Percentiles rank a stretch among this genome's conserved stretches.
These are phyloP conservation scores for Onchidella celtica DNA, from an alignment of 2,888 invertebrate species.

Conservation along the genomic window DNA sequence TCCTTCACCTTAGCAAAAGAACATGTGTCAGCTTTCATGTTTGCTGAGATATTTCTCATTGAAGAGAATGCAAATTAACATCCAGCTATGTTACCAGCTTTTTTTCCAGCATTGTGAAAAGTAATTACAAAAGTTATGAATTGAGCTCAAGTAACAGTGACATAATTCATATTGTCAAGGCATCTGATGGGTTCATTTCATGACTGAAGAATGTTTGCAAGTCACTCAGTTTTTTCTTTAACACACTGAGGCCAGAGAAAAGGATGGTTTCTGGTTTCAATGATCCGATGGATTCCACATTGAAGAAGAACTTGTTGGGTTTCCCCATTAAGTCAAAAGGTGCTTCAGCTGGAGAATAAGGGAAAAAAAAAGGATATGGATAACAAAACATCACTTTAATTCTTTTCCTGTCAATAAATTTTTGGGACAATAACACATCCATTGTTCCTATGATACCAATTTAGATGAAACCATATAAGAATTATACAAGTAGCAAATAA, in stretches of 20 bases:
- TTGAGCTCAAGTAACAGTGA: not conserved
- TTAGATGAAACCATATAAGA: no score
- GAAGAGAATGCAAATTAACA: no score
- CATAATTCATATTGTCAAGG: conserved; percentile 57
- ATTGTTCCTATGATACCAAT: no score
- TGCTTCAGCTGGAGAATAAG: conserved; percentile 87
- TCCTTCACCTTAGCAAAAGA: no score
- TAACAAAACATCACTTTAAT: no score
- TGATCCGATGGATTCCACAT: conserved; percentile 97
- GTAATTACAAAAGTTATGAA: not conserved
- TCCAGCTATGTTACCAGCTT: no score
- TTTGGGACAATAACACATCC: no score
- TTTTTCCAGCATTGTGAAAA: not conserved
- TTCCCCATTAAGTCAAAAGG: conserved; percentile 96
- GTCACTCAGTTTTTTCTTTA: conserved; percentile 97
- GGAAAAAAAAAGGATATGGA: no score
- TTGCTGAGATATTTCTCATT: no score
- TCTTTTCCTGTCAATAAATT: no score
- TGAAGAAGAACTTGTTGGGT: conserved; percentile 97
- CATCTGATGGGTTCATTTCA: conserved; percentile 79
- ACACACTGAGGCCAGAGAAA: conserved; percentile 93
- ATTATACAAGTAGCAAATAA: no score
- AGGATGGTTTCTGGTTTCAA: conserved; percentile 98
- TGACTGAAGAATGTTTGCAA: conserved; percentile 86
- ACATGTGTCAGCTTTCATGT: no score